Base-by-base conservation (phyloP, 2,888 invertebrate species). In the Chymomyza amoena region DNA sequence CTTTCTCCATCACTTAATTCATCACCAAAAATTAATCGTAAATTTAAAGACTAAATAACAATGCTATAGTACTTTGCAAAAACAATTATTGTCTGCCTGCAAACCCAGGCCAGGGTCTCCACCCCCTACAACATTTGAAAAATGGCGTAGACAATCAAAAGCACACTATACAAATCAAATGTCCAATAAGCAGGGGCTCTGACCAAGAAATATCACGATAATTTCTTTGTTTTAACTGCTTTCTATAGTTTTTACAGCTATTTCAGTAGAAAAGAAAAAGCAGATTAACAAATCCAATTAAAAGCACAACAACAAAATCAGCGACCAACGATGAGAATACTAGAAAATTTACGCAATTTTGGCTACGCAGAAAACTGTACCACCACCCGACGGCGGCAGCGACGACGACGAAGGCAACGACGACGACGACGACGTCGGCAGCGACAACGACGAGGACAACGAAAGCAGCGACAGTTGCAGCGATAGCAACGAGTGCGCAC, bases 271-370 rank as follows among this genome's bases (percentile, higher is more conserved):
- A 25, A 28, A 28, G 0, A 59, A 60, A 60, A 10, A 0, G n/a
- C n/a, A 59, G 63, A 69, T 57, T 70, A 69, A 20, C 25, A 70
- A 61, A 57, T 28, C 20, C 72, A 66, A 72, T 72, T 72, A 72
- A 72, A 57, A 54, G 59, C 28, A 66, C 32, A 57, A 32, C 61
- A 60, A 66, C 18, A 61, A 15, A 16, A 18, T 18, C 57, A 56
- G 16, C n/a, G 39, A 61, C 28, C 51, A 16, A 51, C 84, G 39
- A 13, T 45, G 39, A 45, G 28, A 68, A 87, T 80, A 73, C 80
- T 66, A 84, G 85, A 84, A 79, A 87, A 87, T 85, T 85, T 88
- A 88, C 88, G 87, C 85, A 85, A 85, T 88, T 86, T 88, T 82
- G 74, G 87, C 79, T 79, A 88, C 87, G 82, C 84, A 86, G 85